Evolutionary conservation across 2,888 invertebrate species (phyloP).

Genomic region (Rugalucina vietnamica): DNA sequence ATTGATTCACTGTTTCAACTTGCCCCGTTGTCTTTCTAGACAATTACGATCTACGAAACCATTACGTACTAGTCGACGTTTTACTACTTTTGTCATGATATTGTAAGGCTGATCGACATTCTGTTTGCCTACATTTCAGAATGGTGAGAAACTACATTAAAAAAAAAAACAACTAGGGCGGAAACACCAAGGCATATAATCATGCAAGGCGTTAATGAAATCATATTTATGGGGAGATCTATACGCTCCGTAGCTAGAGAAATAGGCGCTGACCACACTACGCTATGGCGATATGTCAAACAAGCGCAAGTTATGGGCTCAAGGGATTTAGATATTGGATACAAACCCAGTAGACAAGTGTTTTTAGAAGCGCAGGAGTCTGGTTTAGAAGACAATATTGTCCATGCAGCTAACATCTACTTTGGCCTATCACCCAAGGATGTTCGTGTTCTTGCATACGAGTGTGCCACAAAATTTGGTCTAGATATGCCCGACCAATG

Average conservation of each 20-base stretch:
- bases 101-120: background rate
- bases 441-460: conserved; percentile 46
- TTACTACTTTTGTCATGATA: background rate
- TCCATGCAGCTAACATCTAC: conserved; percentile 42
- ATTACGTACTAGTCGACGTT: background rate
- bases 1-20: conserved; percentile 23
- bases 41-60: background rate
- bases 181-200: conserved; percentile 25
- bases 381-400: conserved; percentile 28
- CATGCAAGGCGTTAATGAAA: conserved; percentile 29
- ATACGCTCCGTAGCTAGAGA: conserved; percentile 38
- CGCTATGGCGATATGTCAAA: conserved; percentile 35
- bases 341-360: conserved; percentile 17
- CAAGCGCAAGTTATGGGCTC: conserved; percentile 35
- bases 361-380: conserved; percentile 37
- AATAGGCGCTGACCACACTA: conserved; percentile 32
- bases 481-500: conserved; percentile 44
- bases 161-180: conserved; percentile 20
- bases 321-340: conserved; percentile 38
- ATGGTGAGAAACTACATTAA: conserved; percentile 34
- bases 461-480: conserved; percentile 36
- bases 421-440: conserved; percentile 39
- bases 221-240: conserved; percentile 34
- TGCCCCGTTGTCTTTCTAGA: conserved; percentile 3
- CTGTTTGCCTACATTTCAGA: conserved; percentile 19